A percentile compares a stretch with the other conserved stretches of the same genome.
These are phyloP conservation scores for Agrypnia vestita DNA, from an alignment of 1,140 invertebrate species.

Conservation along the genomic window DNA sequence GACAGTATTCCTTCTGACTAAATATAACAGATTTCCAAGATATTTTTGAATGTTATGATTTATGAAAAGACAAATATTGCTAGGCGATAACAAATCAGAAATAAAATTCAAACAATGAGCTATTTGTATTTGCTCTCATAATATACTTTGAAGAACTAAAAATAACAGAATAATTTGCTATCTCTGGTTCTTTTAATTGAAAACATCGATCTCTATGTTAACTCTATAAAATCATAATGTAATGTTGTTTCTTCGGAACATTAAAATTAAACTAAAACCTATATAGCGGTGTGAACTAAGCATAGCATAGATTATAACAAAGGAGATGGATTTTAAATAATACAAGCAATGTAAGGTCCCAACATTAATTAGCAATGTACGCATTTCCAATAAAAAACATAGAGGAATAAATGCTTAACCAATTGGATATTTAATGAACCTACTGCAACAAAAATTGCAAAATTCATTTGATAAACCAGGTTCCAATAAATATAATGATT, in stretches of 20 bases:
- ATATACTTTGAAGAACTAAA: too few species aligned
- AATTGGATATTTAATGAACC: not conserved
- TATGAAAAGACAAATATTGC: too few species aligned
- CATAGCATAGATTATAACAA: conserved; percentile 20
- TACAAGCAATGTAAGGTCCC: conserved; percentile 6
- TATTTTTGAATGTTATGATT: too few species aligned
- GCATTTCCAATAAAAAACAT: conserved; percentile 5
- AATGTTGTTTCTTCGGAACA: conserved; percentile 33
- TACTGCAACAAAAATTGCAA: not conserved
- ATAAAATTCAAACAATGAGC: too few species aligned
- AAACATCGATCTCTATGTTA: not conserved
- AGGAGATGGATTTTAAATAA: conserved; percentile 9
- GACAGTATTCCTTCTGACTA: too few species aligned
- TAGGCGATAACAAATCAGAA: too few species aligned
- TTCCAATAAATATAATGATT: too few species aligned
- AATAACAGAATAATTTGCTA: not conserved
- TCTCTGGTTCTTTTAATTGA: conserved; percentile 11
- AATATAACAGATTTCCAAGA: too few species aligned
- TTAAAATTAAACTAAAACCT: conserved; percentile 33
- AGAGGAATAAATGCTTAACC: conserved; percentile 10
- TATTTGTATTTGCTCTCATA: too few species aligned
- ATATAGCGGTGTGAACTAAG: conserved; percentile 28
- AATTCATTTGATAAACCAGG: too few species aligned
- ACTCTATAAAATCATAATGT: conserved; percentile 19
- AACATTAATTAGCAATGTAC: not conserved